Evolutionary conservation across 1,140 invertebrate genomes (phyloP), one percentile per base, ranked within the genome.

Genomic region (Druon quercuslanigerum): DNA sequence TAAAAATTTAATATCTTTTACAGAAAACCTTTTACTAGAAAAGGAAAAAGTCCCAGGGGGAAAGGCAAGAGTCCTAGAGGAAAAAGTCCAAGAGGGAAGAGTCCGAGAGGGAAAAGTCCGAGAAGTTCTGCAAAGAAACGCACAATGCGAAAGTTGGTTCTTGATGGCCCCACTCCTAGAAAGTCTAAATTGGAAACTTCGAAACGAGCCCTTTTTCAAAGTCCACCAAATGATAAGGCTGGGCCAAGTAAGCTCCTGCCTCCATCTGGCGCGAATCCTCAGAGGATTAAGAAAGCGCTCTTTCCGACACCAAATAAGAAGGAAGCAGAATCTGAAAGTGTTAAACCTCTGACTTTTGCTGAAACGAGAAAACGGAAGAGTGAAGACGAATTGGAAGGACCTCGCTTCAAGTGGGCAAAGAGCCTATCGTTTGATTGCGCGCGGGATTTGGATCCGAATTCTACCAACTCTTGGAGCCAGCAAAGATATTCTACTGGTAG

Each of bases 171-270:
- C 11, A 91, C 87, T 79, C 88, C 90, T 0, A 77, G 79, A 8
- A 91, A 87, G 79, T 71, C 80, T 0, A 90, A 88, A 66, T 33
- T 92, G 60, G 92, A 93, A 80, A 92, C 91, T 0, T 91, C 93
- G 3, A 94, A 94, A 82, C 87, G 94, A 79, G 94, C 94, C 0
- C 82, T 95, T 0, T 95, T 95, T 78, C 92, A 94, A 78, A 95
- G 94, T 85, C 94, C 94, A 40, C 91, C 92, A 13, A 71, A 83
- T 2, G 85, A 89, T 50, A 86, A 78, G 71, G 83, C 88, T 52
- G 87, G 89, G 17, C 86, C 91, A 25, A 91, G 90, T 85, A 83
- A 84, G 66, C 74, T 81, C n/a, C 51, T 76, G 12, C 25, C 51
- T 50, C 11, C 12, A 33, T 73, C 71, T n/a, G 74, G 75, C 8